These are phyloP conservation scores for Oegoconia quadripuncta DNA, from an alignment of 2,888 invertebrate species.

Conservation along the genomic window DNA sequence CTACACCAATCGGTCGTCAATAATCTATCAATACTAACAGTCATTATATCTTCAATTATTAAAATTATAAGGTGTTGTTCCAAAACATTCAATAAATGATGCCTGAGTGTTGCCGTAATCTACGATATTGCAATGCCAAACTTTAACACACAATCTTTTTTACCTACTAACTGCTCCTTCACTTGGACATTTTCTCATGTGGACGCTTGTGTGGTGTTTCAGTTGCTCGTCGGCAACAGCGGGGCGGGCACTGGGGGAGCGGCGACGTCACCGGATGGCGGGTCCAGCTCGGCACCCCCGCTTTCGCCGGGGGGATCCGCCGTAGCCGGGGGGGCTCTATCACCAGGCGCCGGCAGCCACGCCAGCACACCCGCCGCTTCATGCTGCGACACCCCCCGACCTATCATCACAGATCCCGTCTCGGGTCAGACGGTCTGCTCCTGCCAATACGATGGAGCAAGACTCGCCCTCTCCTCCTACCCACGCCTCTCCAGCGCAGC, in stretches of 20 bases:
- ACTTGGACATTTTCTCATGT: constrained; percentile 6
- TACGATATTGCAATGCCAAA: too few species aligned
- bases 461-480: constrained; percentile 89
- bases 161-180: too few species aligned
- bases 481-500: constrained; percentile 88
- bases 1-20: too few species aligned
- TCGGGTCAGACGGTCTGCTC: constrained; percentile 96
- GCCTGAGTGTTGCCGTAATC: too few species aligned
- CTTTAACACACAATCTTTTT: too few species aligned
- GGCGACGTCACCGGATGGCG: constrained; percentile 85
- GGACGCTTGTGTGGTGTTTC: constrained; percentile 24
- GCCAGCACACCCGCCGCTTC: constrained; percentile 76
- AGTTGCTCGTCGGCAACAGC: constrained; percentile 87
- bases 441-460: constrained; percentile 94
- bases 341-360: constrained; percentile 78
- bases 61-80: too few species aligned
- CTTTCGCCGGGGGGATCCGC: constrained; percentile 85
- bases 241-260: constrained; percentile 86
- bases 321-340: constrained; percentile 78
- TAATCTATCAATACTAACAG: too few species aligned
- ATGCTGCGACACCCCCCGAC: constrained; percentile 95
- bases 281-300: constrained; percentile 86
- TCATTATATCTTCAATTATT: too few species aligned
- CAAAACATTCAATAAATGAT: too few species aligned
- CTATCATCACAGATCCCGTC: constrained; percentile 94